Percentiles rank a stretch among this genome's conserved stretches.
These are phyloP conservation scores for Delphinus delphis DNA, from an alignment of 2,113 vertebrate species.

Conservation along the genomic window DNA sequence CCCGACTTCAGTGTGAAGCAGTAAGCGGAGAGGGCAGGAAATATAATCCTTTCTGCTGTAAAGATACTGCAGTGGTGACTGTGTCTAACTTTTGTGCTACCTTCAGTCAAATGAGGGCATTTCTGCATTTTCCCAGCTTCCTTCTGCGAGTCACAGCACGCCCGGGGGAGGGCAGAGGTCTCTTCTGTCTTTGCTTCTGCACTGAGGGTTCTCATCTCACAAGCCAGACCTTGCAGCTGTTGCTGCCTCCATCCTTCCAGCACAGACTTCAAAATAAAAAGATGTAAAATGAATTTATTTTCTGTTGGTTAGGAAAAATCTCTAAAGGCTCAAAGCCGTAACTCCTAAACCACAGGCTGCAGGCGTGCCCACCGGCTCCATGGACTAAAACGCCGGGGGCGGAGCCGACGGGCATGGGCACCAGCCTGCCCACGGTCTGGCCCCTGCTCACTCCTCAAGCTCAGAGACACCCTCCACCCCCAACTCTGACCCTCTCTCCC, in stretches of 20 bases:
- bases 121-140: not conserved
- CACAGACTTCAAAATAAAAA: not conserved
- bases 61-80: not conserved
- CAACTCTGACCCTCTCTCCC: not conserved
- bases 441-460: not conserved
- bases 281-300: not conserved
- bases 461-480: not conserved
- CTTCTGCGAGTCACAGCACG: not conserved
- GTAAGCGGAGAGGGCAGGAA: not conserved
- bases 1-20: not conserved
- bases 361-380: not conserved
- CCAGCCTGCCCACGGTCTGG: not conserved
- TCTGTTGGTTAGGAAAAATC: not conserved
- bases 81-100: not conserved
- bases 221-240: not conserved
- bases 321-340: not conserved
- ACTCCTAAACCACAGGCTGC: not conserved
- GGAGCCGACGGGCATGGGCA: not conserved
- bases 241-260: not conserved
- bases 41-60: not conserved
- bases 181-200: not conserved
- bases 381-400: not conserved
- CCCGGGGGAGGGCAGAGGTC: too few relatives aligned
- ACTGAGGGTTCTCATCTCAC: not conserved
- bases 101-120: not conserved